Evolutionary conservation across 2,113 vertebrate genomes (phyloP).

Genomic region (Lagopus muta): DNA sequence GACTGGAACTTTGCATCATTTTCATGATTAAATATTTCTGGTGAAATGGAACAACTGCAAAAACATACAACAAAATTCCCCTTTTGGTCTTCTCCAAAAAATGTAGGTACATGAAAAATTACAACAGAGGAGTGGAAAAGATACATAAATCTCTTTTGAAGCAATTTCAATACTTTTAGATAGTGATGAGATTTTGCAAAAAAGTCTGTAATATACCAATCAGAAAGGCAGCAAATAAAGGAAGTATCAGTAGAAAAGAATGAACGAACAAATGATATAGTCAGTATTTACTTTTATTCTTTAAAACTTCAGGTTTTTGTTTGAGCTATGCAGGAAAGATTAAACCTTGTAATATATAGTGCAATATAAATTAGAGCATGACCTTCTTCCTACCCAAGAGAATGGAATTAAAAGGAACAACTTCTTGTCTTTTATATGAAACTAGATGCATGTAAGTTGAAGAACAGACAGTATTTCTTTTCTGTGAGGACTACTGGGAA

Average conservation of each 20-base stretch:
- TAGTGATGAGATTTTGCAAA: not conserved
- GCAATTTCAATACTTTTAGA: not conserved
- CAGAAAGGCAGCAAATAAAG: not conserved
- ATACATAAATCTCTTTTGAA: not conserved
- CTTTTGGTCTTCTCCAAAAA: not conserved
- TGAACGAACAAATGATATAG: not conserved
- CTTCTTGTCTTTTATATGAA: not conserved
- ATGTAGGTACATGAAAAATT: not conserved
- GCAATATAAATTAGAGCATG: not conserved
- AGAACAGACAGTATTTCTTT: constrained; percentile 14
- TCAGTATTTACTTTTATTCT: not conserved
- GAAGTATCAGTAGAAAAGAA: not conserved
- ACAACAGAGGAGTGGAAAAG: not conserved
- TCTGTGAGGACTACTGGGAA: not conserved
- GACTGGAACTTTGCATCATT: not conserved
- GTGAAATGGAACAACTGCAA: not conserved
- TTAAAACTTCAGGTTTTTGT: not conserved
- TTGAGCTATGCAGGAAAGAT: not conserved
- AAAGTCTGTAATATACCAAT: not conserved
- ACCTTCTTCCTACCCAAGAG: not conserved
- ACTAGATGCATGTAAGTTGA: not conserved
- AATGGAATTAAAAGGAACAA: not conserved
- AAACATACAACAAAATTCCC: not conserved
- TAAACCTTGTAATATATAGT: not conserved
- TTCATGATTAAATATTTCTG: not conserved